These are phyloP conservation scores for Amazona vittata DNA, from an alignment of 2,113 vertebrate species.

Conservation along the genomic window DNA sequence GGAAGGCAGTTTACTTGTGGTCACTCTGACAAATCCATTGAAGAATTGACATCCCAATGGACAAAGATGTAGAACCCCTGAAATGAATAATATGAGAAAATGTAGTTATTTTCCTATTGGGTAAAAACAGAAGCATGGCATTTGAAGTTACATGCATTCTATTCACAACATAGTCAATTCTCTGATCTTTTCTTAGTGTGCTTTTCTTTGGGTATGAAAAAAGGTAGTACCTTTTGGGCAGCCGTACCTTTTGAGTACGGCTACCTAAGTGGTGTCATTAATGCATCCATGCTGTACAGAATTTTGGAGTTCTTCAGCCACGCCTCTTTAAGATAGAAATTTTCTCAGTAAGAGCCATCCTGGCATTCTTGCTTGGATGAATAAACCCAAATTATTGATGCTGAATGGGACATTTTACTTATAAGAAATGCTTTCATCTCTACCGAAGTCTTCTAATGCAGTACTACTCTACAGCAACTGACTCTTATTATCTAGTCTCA, in stretches of 20 bases:
- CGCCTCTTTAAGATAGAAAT: background rate
- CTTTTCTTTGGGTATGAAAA: background rate
- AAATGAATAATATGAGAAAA: background rate
- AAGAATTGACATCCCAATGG: background rate
- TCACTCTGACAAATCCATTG: background rate
- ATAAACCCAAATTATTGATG: background rate
- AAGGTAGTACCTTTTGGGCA: background rate
- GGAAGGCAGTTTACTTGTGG: background rate
- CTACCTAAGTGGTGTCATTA: background rate
- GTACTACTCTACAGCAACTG: background rate
- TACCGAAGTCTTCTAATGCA: background rate
- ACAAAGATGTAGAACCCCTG: background rate
- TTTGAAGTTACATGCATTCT: background rate
- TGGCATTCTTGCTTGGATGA: background rate
- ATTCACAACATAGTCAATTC: background rate
- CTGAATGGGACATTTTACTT: background rate
- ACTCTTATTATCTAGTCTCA: background rate
- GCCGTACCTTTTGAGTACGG: background rate
- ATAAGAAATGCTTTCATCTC: background rate
- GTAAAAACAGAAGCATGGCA: background rate
- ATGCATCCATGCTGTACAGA: background rate
- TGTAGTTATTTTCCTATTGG: background rate
- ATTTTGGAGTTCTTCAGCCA: background rate
- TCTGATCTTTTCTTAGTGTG: background rate
- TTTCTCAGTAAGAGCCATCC: background rate